A percentile compares a stretch with the other conserved stretches of the same genome.
Evolutionary conservation across 2,113 vertebrate genomes (phyloP).

Genomic region (Hyperoodon ampullatus): DNA sequence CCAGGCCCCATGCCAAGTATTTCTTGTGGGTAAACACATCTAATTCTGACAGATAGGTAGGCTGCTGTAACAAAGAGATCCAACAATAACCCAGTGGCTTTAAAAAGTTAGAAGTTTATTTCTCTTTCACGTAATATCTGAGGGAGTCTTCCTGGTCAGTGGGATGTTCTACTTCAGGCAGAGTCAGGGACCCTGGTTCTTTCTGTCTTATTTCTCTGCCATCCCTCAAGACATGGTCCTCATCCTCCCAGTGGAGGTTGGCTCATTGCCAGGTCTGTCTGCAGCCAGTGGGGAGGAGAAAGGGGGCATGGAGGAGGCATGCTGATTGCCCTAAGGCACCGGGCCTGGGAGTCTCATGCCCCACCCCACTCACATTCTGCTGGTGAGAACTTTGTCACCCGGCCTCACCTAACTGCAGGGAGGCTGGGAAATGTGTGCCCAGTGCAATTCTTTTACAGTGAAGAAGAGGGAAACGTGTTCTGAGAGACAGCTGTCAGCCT

Average conservation of each 20-base stretch:
- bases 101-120: neutral
- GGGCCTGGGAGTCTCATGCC: neutral
- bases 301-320: neutral
- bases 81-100: neutral
- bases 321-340: rapidly evolving
- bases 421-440: neutral
- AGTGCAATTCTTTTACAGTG: neutral
- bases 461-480: neutral
- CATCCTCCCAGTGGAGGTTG: neutral
- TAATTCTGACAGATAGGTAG: neutral
- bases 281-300: neutral
- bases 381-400: neutral
- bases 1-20: neutral
- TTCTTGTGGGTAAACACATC: neutral
- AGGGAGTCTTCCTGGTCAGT: neutral
- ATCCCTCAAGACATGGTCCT: neutral
- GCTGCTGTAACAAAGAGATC: neutral
- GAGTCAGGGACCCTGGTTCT: neutral
- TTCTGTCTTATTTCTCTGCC: neutral
- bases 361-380: neutral
- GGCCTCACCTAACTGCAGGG: neutral
- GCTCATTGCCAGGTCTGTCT: neutral
- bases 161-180: neutral
- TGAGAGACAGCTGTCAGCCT: neutral
- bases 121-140: neutral